Evolutionary conservation across 2,113 vertebrate species (phyloP).

Genomic region (Callionymus lyra): DNA sequence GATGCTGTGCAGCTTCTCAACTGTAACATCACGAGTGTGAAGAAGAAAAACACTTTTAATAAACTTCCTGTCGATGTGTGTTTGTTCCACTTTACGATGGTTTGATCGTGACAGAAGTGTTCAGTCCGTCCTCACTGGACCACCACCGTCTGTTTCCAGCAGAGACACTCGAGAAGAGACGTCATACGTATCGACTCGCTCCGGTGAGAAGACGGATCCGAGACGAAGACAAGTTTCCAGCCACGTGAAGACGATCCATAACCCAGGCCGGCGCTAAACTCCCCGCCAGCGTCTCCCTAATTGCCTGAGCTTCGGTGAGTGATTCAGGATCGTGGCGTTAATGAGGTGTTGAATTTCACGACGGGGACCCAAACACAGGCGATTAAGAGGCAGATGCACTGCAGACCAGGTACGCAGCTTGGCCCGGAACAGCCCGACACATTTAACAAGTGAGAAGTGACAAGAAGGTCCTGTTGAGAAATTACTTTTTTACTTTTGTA

Average conservation of each 20-base stretch:
- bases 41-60: no score
- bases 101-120: no score
- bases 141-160: no score
- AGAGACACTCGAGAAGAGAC: not conserved
- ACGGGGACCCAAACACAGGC: slow-evolving; percentile 36
- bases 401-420: slow-evolving; percentile 23
- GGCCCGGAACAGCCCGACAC: no score
- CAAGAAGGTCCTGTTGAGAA: not conserved
- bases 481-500: not conserved
- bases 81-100: no score
- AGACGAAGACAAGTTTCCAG: slow-evolving; percentile 11
- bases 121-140: no score
- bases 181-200: slow-evolving; percentile 3
- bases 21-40: no score
- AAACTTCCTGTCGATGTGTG: no score
- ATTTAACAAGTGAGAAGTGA: no score
- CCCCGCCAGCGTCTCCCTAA: slow-evolving; percentile 42
- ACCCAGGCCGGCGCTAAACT: slow-evolving; percentile 40
- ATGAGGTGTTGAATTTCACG: slow-evolving; percentile 54
- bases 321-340: slow-evolving; percentile 42
- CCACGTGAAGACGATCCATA: slow-evolving; percentile 41
- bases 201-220: slow-evolving; percentile 9
- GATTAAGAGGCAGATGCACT: slow-evolving; percentile 46
- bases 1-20: no score
- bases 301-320: slow-evolving; percentile 47